Conservation (phyloP, 1,140 invertebrate species). For the Piezodorus guildinii region DNA sequence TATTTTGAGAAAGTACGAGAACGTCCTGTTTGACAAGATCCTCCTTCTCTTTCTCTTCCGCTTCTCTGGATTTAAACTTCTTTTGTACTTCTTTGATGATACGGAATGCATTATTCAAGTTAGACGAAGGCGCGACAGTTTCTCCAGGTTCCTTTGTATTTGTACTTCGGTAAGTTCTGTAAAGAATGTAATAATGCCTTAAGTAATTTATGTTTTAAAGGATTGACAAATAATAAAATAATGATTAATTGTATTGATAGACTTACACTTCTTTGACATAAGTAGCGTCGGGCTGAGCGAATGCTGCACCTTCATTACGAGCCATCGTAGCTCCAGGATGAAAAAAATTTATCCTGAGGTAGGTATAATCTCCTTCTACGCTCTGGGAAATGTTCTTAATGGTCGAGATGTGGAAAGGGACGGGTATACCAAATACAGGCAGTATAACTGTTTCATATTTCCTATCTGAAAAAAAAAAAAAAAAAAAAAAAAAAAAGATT, state of each 20-base stretch:
- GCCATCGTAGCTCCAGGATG: slow-evolving; percentile 94
- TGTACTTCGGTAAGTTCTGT: slow-evolving; percentile 91
- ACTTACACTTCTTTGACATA: slow-evolving; percentile 96
- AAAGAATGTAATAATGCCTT: slow-evolving; percentile 17
- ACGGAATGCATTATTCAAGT: slow-evolving; percentile 91
- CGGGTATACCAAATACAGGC: slow-evolving; percentile 88
- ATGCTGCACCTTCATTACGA: slow-evolving; percentile 76
- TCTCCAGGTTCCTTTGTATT: slow-evolving; percentile 98
- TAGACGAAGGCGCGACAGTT: slow-evolving; percentile 85
- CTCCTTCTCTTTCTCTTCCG: slow-evolving; percentile 97
- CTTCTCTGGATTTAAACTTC: slow-evolving; percentile 94
- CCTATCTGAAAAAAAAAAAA: slow-evolving; percentile 57
- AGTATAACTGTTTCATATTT: slow-evolving; percentile 97
- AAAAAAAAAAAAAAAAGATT: neutral
- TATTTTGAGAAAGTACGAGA: slow-evolving; percentile 86
- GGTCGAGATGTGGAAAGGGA: slow-evolving; percentile 97
- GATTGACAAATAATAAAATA: too few species aligned
- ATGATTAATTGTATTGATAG: neutral
- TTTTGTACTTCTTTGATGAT: slow-evolving; percentile 99
- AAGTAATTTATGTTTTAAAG: neutral
- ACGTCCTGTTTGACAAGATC: slow-evolving; percentile 98
- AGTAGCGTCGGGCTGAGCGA: slow-evolving; percentile 87
- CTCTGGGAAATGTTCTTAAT: slow-evolving; percentile 98
- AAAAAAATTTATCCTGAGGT: slow-evolving; percentile 97
- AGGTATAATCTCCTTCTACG: slow-evolving; percentile 98